phyloP scores from a whole-genome alignment of 2,797 vertebrate genomes.

The Anguilla marmorata region DNA sequence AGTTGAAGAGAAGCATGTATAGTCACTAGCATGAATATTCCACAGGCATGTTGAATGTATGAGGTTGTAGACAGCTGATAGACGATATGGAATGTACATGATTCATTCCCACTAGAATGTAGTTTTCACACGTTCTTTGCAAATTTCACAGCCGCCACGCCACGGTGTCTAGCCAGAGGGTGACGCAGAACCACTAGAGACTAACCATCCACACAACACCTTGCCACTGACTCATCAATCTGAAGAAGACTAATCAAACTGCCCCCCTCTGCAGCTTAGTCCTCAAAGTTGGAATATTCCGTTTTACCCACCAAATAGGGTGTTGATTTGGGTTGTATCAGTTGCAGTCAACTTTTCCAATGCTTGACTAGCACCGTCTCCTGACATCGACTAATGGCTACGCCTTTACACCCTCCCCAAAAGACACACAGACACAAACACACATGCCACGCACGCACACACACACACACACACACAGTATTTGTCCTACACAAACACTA shows the following conservation, averaged over 20 bases:
- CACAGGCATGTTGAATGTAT: constrained; percentile 1
- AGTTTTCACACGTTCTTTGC: background rate
- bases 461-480: background rate
- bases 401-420: too few species aligned
- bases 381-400: too few species aligned
- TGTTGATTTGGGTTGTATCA: background rate
- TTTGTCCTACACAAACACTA: background rate
- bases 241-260: background rate
- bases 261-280: background rate
- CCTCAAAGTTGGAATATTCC: background rate
- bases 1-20: background rate
- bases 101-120: constrained; percentile 1
- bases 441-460: background rate
- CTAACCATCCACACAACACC: background rate
- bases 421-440: too few species aligned
- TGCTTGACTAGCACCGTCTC: too few species aligned
- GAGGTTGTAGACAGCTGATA: background rate
- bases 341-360: background rate
- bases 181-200: background rate
- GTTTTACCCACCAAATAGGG: background rate
- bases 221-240: background rate
- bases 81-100: background rate
- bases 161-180: background rate
- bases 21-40: background rate
- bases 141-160: background rate